These are phyloP conservation scores for Lasioglossum lativentre DNA, from an alignment of 2,888 invertebrate species.

Conservation along the genomic window DNA sequence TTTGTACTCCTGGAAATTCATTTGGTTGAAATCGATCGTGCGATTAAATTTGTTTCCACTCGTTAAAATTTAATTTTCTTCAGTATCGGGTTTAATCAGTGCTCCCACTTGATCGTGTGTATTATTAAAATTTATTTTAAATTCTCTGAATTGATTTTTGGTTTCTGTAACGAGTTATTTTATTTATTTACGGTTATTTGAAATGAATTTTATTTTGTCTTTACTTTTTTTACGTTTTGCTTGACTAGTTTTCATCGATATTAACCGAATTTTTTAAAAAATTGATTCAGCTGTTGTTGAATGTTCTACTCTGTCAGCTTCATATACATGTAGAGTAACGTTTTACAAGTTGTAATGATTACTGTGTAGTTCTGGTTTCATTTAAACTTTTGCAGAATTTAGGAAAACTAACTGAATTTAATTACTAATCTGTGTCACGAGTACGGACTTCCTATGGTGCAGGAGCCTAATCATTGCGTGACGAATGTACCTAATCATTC, in stretches of 20 bases:
- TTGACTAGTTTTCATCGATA: background rate
- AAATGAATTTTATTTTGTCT: background rate
- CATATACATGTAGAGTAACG: background rate
- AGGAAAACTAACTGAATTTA: background rate
- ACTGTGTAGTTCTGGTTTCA: background rate
- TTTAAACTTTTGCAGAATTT: background rate
- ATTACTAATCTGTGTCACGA: background rate
- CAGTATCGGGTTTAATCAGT: background rate
- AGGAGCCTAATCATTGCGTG: constrained; percentile 8
- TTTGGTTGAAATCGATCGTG: background rate
- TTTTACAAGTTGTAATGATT: too few species aligned
- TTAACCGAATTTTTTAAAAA: background rate
- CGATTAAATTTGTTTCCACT: background rate
- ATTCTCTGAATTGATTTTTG: background rate
- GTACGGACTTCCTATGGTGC: background rate
- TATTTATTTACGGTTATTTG: background rate
- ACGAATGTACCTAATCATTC: constrained; percentile 13
- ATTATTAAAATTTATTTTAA: background rate
- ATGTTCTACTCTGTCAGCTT: background rate
- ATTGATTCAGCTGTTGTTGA: background rate
- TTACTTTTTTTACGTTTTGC: background rate
- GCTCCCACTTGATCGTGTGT: background rate
- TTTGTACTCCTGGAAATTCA: background rate
- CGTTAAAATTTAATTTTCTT: background rate
- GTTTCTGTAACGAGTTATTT: background rate